Evolutionary conservation across 1,140 invertebrate genomes (phyloP).

Genomic region (Platorchestia sp.): DNA sequence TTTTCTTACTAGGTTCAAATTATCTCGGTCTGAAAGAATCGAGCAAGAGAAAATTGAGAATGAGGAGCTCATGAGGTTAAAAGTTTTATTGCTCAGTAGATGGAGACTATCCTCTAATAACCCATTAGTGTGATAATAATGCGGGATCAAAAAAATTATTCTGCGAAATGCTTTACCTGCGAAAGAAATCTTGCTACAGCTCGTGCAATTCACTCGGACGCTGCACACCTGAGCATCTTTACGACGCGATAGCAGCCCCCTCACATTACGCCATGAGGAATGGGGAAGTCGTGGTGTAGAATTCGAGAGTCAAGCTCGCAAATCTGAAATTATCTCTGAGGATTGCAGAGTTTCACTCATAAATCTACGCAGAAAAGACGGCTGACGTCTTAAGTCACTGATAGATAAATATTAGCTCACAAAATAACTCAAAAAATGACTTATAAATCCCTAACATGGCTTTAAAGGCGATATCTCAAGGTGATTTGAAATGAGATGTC

Average conservation of each 20-base stretch:
- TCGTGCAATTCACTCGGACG: background rate
- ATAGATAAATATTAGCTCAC: background rate
- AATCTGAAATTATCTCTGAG: background rate
- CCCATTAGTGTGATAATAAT: too few relatives aligned
- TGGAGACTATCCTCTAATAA: too few relatives aligned
- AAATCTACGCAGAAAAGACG: background rate
- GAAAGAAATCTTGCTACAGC: background rate
- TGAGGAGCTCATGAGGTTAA: too few relatives aligned
- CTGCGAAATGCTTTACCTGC: background rate
- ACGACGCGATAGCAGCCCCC: background rate
- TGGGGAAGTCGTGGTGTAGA: background rate
- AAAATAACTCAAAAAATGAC: background rate
- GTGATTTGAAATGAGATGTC: background rate
- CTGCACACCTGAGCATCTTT: background rate
- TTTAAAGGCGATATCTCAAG: background rate
- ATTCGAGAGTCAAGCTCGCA: background rate
- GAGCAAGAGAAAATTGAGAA: too few relatives aligned
- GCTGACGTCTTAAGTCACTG: background rate
- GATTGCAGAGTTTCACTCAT: background rate
- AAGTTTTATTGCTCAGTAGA: too few relatives aligned
- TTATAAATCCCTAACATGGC: background rate
- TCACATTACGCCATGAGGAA: background rate
- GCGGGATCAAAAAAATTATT: too few relatives aligned
- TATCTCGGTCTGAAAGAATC: too few relatives aligned
- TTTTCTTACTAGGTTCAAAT: too few relatives aligned